Base-by-base conservation (phyloP, 2,888 invertebrate genomes). In the Mythimna vitellina region DNA sequence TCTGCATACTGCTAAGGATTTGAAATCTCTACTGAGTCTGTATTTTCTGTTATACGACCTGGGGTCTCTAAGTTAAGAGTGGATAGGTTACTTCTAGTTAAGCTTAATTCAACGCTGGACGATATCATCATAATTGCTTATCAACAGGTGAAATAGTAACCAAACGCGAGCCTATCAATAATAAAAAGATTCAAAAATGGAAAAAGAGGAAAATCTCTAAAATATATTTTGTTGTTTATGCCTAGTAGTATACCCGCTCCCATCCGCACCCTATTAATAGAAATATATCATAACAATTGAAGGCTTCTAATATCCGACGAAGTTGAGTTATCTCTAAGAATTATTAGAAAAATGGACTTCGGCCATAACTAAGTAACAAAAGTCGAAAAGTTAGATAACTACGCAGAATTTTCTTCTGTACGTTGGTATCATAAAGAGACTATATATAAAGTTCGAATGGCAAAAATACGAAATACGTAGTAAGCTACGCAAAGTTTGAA, bases 331-430 rank as follows among this genome's bases (percentile, higher is more conserved):
- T 75, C 65, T 42, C 35, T 67, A 66, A 72, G 54, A 79, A 79
- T 72, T 83, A 85, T 81, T 62, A 77, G 32, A 65, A 73, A 82
- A 71, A 81, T 66, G 46, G 67, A 60, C 66, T 69, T 63, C 22
- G 64, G 56, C 20, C 20, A 56, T 58, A 64, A 69, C 62, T 69
- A 46, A 56, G 62, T 63, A 73, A 79, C 54, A 70, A 62, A 75
- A 79, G 69, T 66, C 54, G 62, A 54, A 73, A 81, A 79, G 75
- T 84, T 72, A 54, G 65, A 76, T 74, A 81, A 70, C 69, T 70
- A 70, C 67, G 57, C 49, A 53, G 61, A 73, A 80, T 65, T 71
- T 65, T 68, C 58, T 76, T 78, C 53, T 51, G 10, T 67, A 25
- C 14, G n/a, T 69, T 42, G 20, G 29, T 69, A 71, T 71, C 70